These are phyloP conservation scores for Danaus plexippus DNA, from an alignment of 1,140 invertebrate genomes.

Conservation along the genomic window DNA sequence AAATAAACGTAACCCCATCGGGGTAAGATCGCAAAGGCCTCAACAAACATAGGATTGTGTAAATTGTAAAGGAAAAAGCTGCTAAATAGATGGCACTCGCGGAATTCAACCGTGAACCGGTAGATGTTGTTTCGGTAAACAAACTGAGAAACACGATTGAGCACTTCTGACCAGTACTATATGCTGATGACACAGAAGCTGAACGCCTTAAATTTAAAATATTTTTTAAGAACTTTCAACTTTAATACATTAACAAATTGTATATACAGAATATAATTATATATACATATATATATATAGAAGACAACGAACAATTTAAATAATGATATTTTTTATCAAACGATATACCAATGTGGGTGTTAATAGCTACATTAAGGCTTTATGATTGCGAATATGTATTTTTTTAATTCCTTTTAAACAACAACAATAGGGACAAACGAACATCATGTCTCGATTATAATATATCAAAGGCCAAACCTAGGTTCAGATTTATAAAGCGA, in stretches of 20 bases:
- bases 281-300: no score
- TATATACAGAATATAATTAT: no score
- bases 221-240: slow-evolving; percentile 5
- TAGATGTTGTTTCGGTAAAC: slow-evolving; percentile 61
- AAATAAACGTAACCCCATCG: slow-evolving; percentile 52
- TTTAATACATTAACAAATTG: neutral
- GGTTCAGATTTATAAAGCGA: slow-evolving; percentile 33
- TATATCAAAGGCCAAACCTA: slow-evolving; percentile 41
- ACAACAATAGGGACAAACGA: slow-evolving; percentile 49
- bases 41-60: slow-evolving; percentile 42
- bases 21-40: slow-evolving; percentile 55
- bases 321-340: slow-evolving; percentile 2
- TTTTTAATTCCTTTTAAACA: slow-evolving; percentile 28
- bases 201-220: neutral
- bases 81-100: slow-evolving; percentile 47
- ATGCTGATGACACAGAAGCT: slow-evolving; percentile 46
- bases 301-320: neutral
- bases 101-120: slow-evolving; percentile 45
- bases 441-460: slow-evolving; percentile 28
- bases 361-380: slow-evolving; percentile 17
- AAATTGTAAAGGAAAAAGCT: slow-evolving; percentile 49
- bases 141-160: slow-evolving; percentile 45
- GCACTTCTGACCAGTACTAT: slow-evolving; percentile 47
- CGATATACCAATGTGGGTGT: slow-evolving; percentile 21
- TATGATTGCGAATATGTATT: slow-evolving; percentile 24